Evolutionary conservation across 1,140 invertebrate species (phyloP).

Genomic region (Dryas iulia): DNA sequence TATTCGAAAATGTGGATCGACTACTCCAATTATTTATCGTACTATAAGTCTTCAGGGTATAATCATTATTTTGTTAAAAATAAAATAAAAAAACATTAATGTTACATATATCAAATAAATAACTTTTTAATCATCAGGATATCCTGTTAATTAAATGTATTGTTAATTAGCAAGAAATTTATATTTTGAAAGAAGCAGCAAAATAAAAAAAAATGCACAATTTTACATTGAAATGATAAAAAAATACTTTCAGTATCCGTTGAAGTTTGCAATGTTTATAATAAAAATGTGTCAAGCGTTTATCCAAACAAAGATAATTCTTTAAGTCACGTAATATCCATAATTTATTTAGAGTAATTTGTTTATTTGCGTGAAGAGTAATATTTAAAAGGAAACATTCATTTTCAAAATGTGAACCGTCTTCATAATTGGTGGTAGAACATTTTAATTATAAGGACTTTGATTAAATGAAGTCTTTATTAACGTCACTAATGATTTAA

Average conservation of each 20-base stretch:
- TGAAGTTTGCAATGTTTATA: background rate
- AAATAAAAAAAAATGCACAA: background rate
- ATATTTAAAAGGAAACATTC: background rate
- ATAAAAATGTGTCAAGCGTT: background rate
- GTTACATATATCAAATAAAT: no score
- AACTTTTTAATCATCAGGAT: background rate
- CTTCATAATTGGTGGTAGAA: background rate
- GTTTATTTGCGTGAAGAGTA: background rate
- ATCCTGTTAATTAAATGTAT: background rate
- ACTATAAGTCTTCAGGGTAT: no score
- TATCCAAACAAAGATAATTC: background rate
- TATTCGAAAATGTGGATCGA: background rate
- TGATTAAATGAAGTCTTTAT: background rate
- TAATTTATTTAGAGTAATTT: background rate
- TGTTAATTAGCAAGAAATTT: background rate
- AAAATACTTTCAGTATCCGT: background rate
- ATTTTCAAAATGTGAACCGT: conserved; percentile 9
- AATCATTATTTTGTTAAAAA: no score
- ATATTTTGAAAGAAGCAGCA: no score
- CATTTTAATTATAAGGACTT: background rate
- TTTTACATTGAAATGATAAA: background rate
- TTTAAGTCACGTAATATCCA: background rate
- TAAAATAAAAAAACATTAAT: no score
- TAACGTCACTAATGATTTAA: background rate
- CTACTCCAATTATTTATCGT: no score